A percentile compares a stretch with the other conserved stretches of the same genome.
Conservation (phyloP, 2,113 vertebrate genomes). For the Potamarius usumacintae region DNA sequence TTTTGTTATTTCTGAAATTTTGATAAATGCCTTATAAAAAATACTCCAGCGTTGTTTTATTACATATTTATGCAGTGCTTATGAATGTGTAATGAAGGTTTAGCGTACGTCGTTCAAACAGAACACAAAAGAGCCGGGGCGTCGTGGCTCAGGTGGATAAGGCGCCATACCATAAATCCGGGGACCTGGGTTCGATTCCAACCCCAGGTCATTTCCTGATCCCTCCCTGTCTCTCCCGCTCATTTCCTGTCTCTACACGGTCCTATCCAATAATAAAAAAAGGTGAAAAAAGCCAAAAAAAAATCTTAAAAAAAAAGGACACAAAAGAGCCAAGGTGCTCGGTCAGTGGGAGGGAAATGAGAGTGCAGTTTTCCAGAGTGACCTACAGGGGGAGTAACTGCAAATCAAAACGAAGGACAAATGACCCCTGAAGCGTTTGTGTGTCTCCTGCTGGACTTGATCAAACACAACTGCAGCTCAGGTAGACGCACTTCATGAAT, state of each 20-base stretch:
- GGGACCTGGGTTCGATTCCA: no score
- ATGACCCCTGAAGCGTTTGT: background rate
- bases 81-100: background rate
- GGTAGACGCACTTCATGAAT: background rate
- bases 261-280: no score
- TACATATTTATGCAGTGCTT: background rate
- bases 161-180: no score
- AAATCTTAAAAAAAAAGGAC: no score
- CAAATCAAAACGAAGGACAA: constrained; percentile 34
- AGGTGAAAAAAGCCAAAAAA: no score
- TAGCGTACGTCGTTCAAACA: background rate
- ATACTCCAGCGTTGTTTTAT: background rate
- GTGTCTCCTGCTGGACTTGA: constrained; percentile 33
- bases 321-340: no score
- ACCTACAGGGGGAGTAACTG: constrained; percentile 75
- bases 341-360: background rate
- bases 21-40: background rate
- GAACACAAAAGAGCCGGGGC: no score
- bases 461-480: constrained; percentile 28
- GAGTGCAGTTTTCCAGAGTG: constrained; percentile 63
- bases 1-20: background rate
- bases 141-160: no score
- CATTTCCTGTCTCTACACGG: no score
- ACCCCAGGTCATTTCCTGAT: no score
- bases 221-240: no score